phyloP scores from a whole-genome alignment of 2,888 invertebrate genomes.

The Parnassius apollo region DNA sequence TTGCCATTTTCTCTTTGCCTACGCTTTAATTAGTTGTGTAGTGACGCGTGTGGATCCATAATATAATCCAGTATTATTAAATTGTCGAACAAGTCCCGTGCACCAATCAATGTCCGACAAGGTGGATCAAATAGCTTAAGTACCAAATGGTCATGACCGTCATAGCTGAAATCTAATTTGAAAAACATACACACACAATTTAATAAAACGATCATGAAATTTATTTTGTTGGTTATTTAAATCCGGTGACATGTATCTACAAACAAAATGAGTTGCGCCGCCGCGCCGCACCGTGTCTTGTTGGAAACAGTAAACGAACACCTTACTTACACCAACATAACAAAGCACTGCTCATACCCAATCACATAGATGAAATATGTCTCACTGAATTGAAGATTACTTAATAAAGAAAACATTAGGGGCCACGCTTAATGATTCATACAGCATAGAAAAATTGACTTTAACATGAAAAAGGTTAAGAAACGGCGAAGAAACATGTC shows the following conservation, averaged over 20 bases:
- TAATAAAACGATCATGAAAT: not conserved
- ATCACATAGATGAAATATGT: too few species aligned
- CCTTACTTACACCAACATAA: too few species aligned
- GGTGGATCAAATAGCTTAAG: conserved; percentile 11
- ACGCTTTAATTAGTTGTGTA: conserved; percentile 82
- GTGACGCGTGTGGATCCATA: conserved; percentile 78
- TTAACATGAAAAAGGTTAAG: too few species aligned
- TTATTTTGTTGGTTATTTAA: too few species aligned
- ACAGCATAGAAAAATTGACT: too few species aligned
- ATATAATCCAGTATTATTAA: conserved; percentile 76
- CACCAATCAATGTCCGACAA: conserved; percentile 18
- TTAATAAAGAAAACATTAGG: too few species aligned
- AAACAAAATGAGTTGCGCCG: not conserved
- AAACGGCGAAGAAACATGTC: too few species aligned
- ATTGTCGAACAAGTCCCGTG: conserved; percentile 45
- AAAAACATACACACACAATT: not conserved
- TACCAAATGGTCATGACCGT: conserved; percentile 2
- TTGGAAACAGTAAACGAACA: too few species aligned
- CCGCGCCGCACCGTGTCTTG: too few species aligned
- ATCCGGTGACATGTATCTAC: not conserved
- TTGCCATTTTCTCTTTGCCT: conserved; percentile 82
- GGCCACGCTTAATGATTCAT: too few species aligned
- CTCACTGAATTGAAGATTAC: too few species aligned
- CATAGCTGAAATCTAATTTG: not conserved
- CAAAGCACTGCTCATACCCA: too few species aligned